Base-by-base conservation (phyloP, 2,797 vertebrate genomes). In the Delichon dasypus region DNA sequence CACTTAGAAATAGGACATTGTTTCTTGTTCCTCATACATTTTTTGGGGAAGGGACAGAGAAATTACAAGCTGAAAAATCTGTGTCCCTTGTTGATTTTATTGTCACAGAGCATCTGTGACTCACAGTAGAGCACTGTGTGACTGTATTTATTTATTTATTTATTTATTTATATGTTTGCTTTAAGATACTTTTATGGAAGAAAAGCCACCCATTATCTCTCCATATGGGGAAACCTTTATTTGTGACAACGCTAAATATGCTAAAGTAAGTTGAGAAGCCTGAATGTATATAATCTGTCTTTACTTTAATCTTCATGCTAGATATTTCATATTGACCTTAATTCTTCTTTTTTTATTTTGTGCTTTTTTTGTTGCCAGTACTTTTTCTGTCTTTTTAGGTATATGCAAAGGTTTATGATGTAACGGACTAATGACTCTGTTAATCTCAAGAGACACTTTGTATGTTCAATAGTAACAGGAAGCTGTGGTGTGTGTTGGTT, bases 191-290 rank as follows among this genome's bases (percentile, higher is more conserved):
- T 86, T 91, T 50, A 90, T 92, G 81, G 98, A 98, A 91, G 98
- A 97, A 96, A 97, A 97, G 51, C 94, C 94, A 96, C 97, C 97
- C 16, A 92, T 98, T 45, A 98, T 99, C 72, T 97, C 97, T 97
- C 99, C 99, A n/a, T 99, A 99, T 65, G 98, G 98, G 92, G 99
- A 99, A 96, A 98, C 98, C 51, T 99, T 98, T 97, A 96, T 99
- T 93, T 98, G 97, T 97, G 98, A 98, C 97, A 97, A 66, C 84
- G 74, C 97, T 66, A 96, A 98, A 86, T 96, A 95, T 93, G 57
- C 95, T 91, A 67, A 88, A 97, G 99, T 99, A 98, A 98, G 99
- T 98, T 73, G 84, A 88, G 23, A 83, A 80, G 15, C 54, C 30
- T 60, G 22, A 25, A 61, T 54, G 17, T 16, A 57, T 80, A 40